phyloP scores from a whole-genome alignment of 2,797 vertebrate species.

The Hippopotamyrus pictus region DNA sequence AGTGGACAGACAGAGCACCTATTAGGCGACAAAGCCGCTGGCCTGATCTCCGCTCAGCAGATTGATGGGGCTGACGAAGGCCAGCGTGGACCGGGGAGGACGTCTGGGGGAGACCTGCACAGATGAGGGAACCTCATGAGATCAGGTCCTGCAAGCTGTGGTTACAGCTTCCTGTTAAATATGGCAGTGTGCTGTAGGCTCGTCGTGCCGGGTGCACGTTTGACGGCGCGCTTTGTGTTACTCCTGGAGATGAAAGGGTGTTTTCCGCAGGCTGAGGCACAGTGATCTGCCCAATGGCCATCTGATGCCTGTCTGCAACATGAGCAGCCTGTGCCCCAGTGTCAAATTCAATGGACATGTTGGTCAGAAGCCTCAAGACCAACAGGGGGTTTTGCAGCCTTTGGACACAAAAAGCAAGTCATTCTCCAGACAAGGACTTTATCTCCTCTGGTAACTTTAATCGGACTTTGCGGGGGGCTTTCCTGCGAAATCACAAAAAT shows the following conservation, averaged over 20 bases:
- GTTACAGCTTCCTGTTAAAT: not conserved
- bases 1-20: slow-evolving; percentile 1
- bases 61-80: not conserved
- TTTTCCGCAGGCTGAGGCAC: not conserved
- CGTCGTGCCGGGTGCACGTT: not conserved
- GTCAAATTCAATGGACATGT: not conserved
- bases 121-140: slow-evolving; percentile 6
- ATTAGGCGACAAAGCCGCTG: not conserved
- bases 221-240: not conserved
- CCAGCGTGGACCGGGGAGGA: not conserved
- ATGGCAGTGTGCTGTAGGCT: not conserved
- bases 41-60: not conserved
- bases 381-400: not conserved
- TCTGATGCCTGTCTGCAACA: not conserved
- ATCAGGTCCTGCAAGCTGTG: not conserved
- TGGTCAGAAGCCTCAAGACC: not conserved
- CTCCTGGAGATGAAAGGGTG: not conserved
- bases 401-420: not conserved
- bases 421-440: not conserved
- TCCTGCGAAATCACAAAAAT: not conserved
- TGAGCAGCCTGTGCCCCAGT: not conserved
- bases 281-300: not conserved
- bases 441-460: not conserved
- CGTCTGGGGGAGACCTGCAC: not conserved
- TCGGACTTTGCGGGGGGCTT: not conserved